Percentiles rank a stretch among this genome's conserved stretches.
Conservation (phyloP, 2,113 vertebrate genomes). For the Anolis sagrei region DNA sequence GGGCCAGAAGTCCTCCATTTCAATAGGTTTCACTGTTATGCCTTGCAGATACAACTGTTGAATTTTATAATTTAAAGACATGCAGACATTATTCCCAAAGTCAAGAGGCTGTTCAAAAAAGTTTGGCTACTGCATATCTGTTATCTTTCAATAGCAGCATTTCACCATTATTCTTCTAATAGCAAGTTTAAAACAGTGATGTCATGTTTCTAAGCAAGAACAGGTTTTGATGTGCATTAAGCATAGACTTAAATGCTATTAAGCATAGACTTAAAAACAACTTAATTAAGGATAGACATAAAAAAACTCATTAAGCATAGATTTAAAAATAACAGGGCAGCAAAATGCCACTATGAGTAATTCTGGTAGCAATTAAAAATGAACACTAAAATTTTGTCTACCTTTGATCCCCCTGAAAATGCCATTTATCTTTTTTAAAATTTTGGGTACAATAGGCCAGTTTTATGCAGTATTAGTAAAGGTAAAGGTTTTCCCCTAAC, state of each 20-base stretch:
- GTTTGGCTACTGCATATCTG: neutral
- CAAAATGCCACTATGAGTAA: neutral
- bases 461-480: neutral
- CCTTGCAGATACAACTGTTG: too few species aligned
- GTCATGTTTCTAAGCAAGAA: neutral
- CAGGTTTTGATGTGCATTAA: neutral
- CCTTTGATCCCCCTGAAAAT: neutral
- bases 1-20: too few species aligned
- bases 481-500: too few species aligned
- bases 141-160: neutral
- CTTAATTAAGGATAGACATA: neutral
- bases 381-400: neutral
- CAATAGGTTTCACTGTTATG: too few species aligned
- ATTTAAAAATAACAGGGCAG: neutral
- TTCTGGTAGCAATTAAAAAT: conserved; percentile 3
- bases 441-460: neutral
- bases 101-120: neutral
- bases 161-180: neutral
- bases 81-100: neutral
- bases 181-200: neutral
- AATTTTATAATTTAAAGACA: neutral
- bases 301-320: neutral
- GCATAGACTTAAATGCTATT: neutral
- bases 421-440: neutral
- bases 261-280: neutral